Evolutionary conservation across 1,140 invertebrate genomes (phyloP), one percentile per base, ranked within the genome.

Genomic region (Gerris buenoi): DNA sequence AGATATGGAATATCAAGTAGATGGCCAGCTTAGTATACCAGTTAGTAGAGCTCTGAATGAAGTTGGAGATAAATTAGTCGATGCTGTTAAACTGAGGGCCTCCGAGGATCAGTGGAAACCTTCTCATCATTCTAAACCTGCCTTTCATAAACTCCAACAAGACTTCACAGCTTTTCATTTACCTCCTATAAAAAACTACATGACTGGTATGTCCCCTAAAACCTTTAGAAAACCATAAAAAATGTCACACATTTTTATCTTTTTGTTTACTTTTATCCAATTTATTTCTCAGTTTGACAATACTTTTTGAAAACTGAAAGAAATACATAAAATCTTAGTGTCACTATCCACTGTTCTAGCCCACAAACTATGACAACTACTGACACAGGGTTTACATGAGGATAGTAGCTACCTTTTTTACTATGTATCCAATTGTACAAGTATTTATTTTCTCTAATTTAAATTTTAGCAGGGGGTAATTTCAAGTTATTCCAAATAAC

Each of bases 1-100:
- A 70, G 91, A 93, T 76, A 77, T 97, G 28, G 83, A 85, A 62
- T 95, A 93, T 76, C 86, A 90, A 72, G 78, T 97, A 63, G 89
- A 95, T 72, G 85, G 86, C 28, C 82, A 90, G 67, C 78, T 96
- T 33, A 80, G 87, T 69, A 80, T 81, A 15, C 85, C 89, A 23
- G 76, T 92, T 25, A 80, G 77, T 1, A 77, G 80, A 73, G 78
- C 81, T 25, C 72, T 93, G 56, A 78, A 80, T 69, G 87, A 90
- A 66, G 81, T 85, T 2, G 82, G 83, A 64, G 85, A 90, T 68
- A 90, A 91, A 75, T 80, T 88, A 62, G 77, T 89, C 5, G 89
- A 92, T 71, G 85, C 85, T 0, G 81, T 89, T 13, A 88, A 87
- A 73, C 75, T 88, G 57, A 78, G 88, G 62, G 82, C 84, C 70